Evolutionary conservation across 2,113 vertebrate species (phyloP).

Genomic region (Hucho hucho): DNA sequence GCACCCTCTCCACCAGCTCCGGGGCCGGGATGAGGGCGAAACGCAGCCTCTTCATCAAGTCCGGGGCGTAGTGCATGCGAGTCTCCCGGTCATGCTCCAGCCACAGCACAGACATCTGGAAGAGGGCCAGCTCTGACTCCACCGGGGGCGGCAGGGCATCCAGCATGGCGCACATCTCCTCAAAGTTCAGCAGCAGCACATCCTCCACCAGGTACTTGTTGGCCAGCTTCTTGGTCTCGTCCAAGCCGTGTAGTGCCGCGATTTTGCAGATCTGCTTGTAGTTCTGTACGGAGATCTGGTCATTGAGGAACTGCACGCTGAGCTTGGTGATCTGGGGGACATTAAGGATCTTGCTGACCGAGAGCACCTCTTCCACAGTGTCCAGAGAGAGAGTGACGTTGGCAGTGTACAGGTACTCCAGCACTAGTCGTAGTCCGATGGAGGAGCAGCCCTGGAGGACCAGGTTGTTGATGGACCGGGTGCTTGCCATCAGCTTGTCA

Average conservation of each 20-base stretch:
- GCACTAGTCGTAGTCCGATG: constrained; percentile 92
- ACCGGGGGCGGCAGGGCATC: constrained; percentile 96
- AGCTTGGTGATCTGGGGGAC: constrained; percentile 98
- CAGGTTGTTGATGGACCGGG: constrained; percentile 96
- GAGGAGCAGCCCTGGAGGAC: constrained; percentile 98
- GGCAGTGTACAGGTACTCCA: constrained; percentile 99
- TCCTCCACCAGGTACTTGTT: constrained; percentile 99
- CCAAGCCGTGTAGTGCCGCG: constrained; percentile 94
- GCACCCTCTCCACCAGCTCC: constrained; percentile 98
- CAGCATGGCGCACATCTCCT: constrained; percentile 98
- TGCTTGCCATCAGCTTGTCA: constrained; percentile 91
- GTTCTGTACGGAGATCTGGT: constrained; percentile 99
- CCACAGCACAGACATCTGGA: constrained; percentile 99
- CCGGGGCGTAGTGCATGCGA: constrained; percentile 96
- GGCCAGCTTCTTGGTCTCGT: constrained; percentile 99
- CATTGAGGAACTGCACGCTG: constrained; percentile 99
- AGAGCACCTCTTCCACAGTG: constrained; percentile 98
- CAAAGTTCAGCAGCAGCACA: constrained; percentile 97
- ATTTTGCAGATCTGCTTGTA: constrained; percentile 99
- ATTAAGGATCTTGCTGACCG: constrained; percentile 98
- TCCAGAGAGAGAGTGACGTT: constrained; percentile 98
- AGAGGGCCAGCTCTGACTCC: constrained; percentile 98
- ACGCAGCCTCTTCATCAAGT: constrained; percentile 98
- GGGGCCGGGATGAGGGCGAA: constrained; percentile 98
- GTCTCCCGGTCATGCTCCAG: constrained; percentile 98